phyloP scores from a whole-genome alignment of 2,113 vertebrate genomes.

The Heterocephalus glaber region DNA sequence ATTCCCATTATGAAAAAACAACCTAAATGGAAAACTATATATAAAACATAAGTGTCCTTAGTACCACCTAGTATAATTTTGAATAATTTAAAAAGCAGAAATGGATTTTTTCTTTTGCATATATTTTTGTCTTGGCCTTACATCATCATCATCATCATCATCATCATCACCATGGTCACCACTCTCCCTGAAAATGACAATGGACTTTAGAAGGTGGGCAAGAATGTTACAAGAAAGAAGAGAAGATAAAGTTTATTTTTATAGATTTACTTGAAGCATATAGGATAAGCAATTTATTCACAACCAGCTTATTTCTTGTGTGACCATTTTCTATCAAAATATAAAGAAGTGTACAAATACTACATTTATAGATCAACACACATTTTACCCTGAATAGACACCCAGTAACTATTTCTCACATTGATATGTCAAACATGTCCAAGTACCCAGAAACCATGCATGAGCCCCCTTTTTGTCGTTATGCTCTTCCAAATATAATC shows the following conservation, averaged over 20 bases:
- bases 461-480: not conserved
- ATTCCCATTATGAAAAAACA: not conserved
- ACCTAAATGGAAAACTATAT: not conserved
- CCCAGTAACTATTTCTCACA: not conserved
- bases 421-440: not conserved
- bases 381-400: not conserved
- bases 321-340: not conserved
- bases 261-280: not conserved
- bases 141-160: not conserved
- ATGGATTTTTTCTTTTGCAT: not conserved
- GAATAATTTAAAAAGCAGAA: not conserved
- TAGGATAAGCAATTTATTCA: not conserved
- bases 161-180: not conserved
- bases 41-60: not conserved
- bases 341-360: not conserved
- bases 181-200: not conserved
- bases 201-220: not conserved
- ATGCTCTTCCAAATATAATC: not conserved
- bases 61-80: not conserved
- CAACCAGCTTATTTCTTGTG: not conserved
- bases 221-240: not conserved
- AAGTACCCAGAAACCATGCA: not conserved
- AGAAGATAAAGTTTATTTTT: not conserved
- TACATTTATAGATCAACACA: not conserved
- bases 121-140: not conserved